A percentile compares a stretch with the other conserved stretches of the same genome.
These are phyloP conservation scores for Haliclona indistincta DNA, from an alignment of 37 sponge, comb jelly and placozoan genomes.

Conservation along the genomic window DNA sequence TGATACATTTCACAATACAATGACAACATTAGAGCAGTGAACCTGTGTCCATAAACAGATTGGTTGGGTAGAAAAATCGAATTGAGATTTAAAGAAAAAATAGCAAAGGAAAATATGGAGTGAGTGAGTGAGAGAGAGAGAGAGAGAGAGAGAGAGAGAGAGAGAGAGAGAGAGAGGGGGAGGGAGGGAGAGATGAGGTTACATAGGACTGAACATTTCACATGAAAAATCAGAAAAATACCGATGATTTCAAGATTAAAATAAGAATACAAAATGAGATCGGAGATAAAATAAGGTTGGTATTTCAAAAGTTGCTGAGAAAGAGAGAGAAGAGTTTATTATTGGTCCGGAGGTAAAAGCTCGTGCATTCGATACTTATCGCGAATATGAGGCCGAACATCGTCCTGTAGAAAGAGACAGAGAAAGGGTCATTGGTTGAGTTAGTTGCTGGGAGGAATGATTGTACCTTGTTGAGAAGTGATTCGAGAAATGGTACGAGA, in stretches of 20 bases:
- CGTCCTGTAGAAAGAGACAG: conserved; percentile 55
- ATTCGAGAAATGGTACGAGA: conserved; percentile 87
- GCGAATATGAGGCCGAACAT: conserved; percentile 85
- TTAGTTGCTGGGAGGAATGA: not conserved
- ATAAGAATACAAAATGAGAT: not conserved
- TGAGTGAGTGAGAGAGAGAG: not conserved
- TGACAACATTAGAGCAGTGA: too few relatives aligned
- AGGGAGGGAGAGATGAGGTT: conserved; percentile 1
- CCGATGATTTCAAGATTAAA: not conserved
- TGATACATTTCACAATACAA: too few relatives aligned
- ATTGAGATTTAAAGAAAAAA: not conserved
- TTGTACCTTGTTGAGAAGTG: conserved; percentile 68
- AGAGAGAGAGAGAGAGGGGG: conserved; percentile 12
- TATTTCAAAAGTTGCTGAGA: not conserved
- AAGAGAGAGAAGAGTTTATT: not conserved
- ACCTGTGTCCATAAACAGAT: too few relatives aligned
- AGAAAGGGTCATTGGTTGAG: not conserved
- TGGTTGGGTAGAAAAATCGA: too few relatives aligned
- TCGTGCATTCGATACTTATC: conserved; percentile 91
- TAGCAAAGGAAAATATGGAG: not conserved
- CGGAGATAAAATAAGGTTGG: not conserved
- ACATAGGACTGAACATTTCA: not conserved
- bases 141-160: conserved; percentile 13
- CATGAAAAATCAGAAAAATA: not conserved
- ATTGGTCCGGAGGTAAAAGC: conserved; percentile 79